Evolutionary conservation across 2,797 vertebrate genomes (phyloP).

Genomic region (Heterohyrax brucei): DNA sequence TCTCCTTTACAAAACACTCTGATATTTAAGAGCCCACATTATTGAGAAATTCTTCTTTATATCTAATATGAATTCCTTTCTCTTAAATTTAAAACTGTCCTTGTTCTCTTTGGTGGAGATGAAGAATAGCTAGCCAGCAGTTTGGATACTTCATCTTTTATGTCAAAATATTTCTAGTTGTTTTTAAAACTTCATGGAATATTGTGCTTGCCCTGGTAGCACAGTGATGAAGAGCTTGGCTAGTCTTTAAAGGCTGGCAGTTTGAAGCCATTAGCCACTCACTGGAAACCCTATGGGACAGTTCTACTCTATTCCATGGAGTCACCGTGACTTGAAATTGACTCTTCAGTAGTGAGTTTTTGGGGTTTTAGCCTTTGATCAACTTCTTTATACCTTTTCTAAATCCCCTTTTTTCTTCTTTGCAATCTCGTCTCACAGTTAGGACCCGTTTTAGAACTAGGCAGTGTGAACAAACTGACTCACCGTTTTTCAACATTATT

Average conservation of each 20-base stretch:
- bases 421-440: neutral
- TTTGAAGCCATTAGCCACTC: too few relatives aligned
- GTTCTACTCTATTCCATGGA: too few relatives aligned
- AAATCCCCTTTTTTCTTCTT: neutral
- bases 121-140: neutral
- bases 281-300: too few relatives aligned
- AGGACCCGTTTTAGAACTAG: neutral
- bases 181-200: constrained; percentile 43
- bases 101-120: constrained; percentile 43
- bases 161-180: constrained; percentile 43
- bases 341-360: too few relatives aligned
- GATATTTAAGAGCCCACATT: constrained; percentile 62
- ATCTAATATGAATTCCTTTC: constrained; percentile 61
- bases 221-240: too few relatives aligned
- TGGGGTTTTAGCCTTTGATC: neutral
- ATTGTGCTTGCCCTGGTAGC: neutral
- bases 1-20: constrained; percentile 60
- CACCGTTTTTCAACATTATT: constrained; percentile 23
- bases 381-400: constrained; percentile 31
- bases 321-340: too few relatives aligned
- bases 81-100: constrained; percentile 39
- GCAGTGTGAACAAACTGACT: neutral
- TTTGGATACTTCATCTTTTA: constrained; percentile 16
- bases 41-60: constrained; percentile 68
- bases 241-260: too few relatives aligned